phyloP scores from a whole-genome alignment of 1,140 invertebrate genomes.

The Mamestra configurata region DNA sequence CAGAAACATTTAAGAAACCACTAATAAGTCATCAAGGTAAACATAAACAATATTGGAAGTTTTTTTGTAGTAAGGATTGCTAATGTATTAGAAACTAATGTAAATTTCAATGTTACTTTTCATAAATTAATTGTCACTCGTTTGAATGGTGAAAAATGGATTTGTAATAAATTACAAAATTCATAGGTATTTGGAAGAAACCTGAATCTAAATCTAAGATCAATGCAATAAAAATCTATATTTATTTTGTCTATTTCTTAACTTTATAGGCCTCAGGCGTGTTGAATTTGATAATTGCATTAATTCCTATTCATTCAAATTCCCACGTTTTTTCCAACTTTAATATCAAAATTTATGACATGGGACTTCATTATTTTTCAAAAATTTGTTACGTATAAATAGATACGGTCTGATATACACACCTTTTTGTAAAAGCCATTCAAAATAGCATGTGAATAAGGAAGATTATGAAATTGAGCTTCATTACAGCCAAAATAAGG shows the following conservation, averaged over 20 bases:
- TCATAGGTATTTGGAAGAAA: slow-evolving; percentile 12
- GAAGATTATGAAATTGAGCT: slow-evolving; percentile 50
- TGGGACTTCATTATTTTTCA: slow-evolving; percentile 43
- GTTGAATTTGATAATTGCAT: not conserved
- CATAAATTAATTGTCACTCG: not conserved
- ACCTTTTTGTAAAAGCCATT: slow-evolving; percentile 42
- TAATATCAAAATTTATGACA: slow-evolving; percentile 41
- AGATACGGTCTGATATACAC: slow-evolving; percentile 33
- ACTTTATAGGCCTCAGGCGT: slow-evolving; percentile 35
- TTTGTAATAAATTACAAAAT: not conserved
- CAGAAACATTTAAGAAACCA: not conserved
- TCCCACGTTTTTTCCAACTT: not conserved
- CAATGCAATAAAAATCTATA: slow-evolving; percentile 15
- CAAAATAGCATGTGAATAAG: slow-evolving; percentile 46
- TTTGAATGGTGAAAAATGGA: not conserved
- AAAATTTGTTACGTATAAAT: slow-evolving; percentile 47
- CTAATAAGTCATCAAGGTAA: slow-evolving; percentile 3
- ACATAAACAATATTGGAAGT: slow-evolving; percentile 1
- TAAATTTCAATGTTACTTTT: not conserved
- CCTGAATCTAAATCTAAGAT: slow-evolving; percentile 18
- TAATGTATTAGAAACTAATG: not conserved
- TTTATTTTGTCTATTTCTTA: slow-evolving; percentile 20
- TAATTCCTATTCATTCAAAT: slow-evolving; percentile 10
- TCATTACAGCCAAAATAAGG: slow-evolving; percentile 47
- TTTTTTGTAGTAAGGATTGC: not conserved